phyloP scores from a whole-genome alignment of 2,888 invertebrate genomes.

The Mantis religiosa region DNA sequence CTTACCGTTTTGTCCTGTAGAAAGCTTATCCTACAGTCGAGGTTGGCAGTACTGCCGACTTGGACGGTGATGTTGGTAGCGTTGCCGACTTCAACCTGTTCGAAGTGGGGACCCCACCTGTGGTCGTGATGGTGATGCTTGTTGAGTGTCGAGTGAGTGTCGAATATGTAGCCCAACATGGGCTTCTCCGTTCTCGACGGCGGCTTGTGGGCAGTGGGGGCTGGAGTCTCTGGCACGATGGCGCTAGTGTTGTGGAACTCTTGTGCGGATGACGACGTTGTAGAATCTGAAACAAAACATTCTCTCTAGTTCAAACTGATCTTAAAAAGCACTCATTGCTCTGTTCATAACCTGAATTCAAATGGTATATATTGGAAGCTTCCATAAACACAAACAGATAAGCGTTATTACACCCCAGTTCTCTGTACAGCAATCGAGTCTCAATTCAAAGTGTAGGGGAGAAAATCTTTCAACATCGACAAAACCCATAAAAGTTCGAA shows the following conservation, averaged over 20 bases:
- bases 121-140: constrained; percentile 65
- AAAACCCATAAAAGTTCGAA: no score
- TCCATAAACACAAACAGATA: no score
- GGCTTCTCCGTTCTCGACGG: constrained; percentile 54
- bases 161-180: constrained; percentile 70
- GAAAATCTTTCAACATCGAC: no score
- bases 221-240: not conserved
- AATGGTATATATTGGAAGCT: no score
- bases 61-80: constrained; percentile 69
- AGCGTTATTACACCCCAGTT: no score
- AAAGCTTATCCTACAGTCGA: constrained; percentile 70
- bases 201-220: not conserved
- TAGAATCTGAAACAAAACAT: not conserved
- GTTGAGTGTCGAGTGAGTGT: constrained; percentile 63
- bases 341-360: no score
- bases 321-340: no score
- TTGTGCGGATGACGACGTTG: constrained; percentile 1
- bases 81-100: constrained; percentile 45
- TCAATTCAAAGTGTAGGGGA: no score
- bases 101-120: constrained; percentile 62
- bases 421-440: no score
- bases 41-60: constrained; percentile 64
- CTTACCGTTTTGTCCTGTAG: constrained; percentile 73
- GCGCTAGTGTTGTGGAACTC: not conserved
- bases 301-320: no score